phyloP scores from a whole-genome alignment of 1,140 invertebrate genomes.

The Paraescarpia echinospica region DNA sequence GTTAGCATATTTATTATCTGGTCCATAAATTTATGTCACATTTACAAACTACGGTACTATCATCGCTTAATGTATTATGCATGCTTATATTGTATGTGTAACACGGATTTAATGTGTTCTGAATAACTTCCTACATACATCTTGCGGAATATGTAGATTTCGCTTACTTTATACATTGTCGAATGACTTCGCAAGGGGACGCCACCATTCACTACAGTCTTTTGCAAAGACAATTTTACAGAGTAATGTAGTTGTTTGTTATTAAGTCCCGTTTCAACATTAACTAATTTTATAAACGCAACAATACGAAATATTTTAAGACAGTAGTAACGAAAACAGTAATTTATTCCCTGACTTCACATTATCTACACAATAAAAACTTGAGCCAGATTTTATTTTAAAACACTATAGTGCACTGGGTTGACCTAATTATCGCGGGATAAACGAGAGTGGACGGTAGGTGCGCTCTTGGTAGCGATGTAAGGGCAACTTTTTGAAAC shows the following conservation, averaged over 20 bases:
- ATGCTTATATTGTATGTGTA: background rate
- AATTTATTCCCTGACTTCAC: background rate
- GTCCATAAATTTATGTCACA: background rate
- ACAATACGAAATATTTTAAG: background rate
- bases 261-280: background rate
- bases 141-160: background rate
- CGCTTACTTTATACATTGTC: background rate
- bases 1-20: background rate
- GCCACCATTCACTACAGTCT: background rate
- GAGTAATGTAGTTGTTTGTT: background rate
- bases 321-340: background rate
- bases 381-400: background rate
- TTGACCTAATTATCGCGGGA: background rate
- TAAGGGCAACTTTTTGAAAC: background rate
- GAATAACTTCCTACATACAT: background rate
- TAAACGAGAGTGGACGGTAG: background rate
- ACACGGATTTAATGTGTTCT: background rate
- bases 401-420: background rate
- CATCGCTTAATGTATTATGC: background rate
- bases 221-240: background rate
- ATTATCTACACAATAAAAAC: background rate
- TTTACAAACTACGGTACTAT: background rate
- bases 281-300: background rate
- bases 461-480: background rate
- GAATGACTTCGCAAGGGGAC: background rate